Evolutionary conservation across 2,113 vertebrate genomes (phyloP).

Genomic region (Triplophysa rosa): DNA sequence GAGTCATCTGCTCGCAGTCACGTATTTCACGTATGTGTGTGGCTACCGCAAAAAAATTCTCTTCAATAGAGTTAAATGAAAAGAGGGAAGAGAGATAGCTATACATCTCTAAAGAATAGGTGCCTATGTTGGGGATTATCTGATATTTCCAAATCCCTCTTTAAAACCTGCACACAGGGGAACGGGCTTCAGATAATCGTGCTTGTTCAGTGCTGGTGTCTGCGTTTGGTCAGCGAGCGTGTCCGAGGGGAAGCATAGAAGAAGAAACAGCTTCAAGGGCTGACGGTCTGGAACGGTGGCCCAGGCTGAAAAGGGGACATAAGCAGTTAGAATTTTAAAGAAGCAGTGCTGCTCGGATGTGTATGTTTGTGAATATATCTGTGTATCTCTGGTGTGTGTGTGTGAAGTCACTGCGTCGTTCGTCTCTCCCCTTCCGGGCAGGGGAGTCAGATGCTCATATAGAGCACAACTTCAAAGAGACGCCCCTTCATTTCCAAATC

Average conservation of each 20-base stretch:
- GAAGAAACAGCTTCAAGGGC: slow-evolving; percentile 63
- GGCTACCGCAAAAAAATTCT: background rate
- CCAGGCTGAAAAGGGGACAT: slow-evolving; percentile 60
- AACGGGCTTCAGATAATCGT: slow-evolving; percentile 70
- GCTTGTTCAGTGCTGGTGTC: slow-evolving; percentile 72
- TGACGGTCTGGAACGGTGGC: slow-evolving; percentile 70
- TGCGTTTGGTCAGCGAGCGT: slow-evolving; percentile 71
- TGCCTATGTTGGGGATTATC: slow-evolving; percentile 59
- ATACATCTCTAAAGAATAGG: slow-evolving; percentile 1
- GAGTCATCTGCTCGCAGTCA: background rate
- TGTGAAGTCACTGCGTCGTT: slow-evolving; percentile 56
- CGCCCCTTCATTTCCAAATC: slow-evolving; percentile 73
- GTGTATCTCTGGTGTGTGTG: background rate
- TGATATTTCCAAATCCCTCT: slow-evolving; percentile 64
- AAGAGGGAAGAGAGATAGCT: background rate
- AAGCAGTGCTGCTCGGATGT: slow-evolving; percentile 68
- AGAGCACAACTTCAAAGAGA: slow-evolving; percentile 72
- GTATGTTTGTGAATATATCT: slow-evolving; percentile 40
- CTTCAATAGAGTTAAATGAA: slow-evolving; percentile 8
- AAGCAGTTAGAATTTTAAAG: slow-evolving; percentile 66
- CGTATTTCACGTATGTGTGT: slow-evolving; percentile 19
- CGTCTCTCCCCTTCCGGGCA: slow-evolving; percentile 59
- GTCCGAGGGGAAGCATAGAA: slow-evolving; percentile 62
- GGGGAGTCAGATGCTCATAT: slow-evolving; percentile 61
- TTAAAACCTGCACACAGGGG: slow-evolving; percentile 62